Evolutionary conservation across 2,797 vertebrate species (phyloP).

Genomic region (Xiphophorus birchmanni): DNA sequence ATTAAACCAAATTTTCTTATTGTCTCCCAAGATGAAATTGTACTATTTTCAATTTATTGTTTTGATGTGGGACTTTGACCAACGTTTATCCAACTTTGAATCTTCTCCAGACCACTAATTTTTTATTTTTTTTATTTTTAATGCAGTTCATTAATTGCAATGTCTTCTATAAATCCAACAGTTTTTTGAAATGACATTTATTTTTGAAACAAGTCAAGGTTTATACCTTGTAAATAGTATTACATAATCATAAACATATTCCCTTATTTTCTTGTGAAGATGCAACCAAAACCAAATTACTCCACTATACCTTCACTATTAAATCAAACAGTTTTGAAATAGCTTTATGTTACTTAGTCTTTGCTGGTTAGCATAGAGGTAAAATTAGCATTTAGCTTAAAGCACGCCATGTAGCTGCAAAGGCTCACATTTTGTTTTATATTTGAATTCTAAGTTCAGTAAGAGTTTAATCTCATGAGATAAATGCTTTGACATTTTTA

Average conservation of each 20-base stretch:
- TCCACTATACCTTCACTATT: not conserved
- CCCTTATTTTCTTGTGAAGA: not conserved
- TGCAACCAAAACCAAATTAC: not conserved
- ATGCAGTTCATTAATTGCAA: not conserved
- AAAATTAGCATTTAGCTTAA: not conserved
- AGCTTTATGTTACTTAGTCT: not conserved
- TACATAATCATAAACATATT: not conserved
- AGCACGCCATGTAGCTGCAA: not conserved
- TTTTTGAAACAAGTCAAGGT: not conserved
- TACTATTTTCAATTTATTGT: not conserved
- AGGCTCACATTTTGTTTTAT: not conserved
- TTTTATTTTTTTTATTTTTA: not conserved
- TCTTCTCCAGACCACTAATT: not conserved
- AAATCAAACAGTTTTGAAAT: not conserved
- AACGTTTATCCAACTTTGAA: not conserved
- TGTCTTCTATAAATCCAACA: not conserved
- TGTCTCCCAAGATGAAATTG: not conserved
- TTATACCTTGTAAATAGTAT: not conserved
- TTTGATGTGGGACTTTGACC: not conserved
- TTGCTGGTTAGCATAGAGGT: not conserved
- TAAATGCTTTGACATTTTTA: not conserved
- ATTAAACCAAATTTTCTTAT: not conserved
- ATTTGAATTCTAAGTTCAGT: not conserved
- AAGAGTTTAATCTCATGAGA: not conserved
- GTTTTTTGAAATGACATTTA: not conserved